Evolutionary conservation across 2,113 vertebrate species (phyloP), one percentile per base, ranked within the genome.

Genomic region (Mugil cephalus): DNA sequence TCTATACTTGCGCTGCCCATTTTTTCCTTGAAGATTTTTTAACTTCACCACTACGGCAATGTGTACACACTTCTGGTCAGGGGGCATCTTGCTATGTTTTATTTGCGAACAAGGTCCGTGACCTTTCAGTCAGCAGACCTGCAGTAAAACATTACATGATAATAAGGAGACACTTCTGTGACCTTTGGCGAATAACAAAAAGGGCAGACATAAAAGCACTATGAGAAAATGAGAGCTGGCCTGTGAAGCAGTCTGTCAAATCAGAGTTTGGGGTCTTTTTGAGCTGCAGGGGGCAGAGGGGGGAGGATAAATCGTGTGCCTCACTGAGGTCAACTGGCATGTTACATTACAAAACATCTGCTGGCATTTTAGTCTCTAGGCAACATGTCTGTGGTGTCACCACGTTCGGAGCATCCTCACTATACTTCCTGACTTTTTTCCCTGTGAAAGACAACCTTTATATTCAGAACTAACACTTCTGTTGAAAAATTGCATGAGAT

Each of bases 71-170:
- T 60, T 72, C 61, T 65, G 47, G 61, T 83, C 80, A 56, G 18
- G 38, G 50, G 59, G 68, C 39, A 58, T 40, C 30, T 78, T 62
- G 34, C 36, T 21, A 14, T 59, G 45, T 77, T 78, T 50, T 55
- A 68, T 62, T 80, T 24, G 53, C 65, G 43, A 54, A 76, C 54
- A 59, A 66, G 63, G 69, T 69, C 74, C 74, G 72, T 84, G 73
- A 86, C 84, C 84, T 75, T 79, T 89, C 81, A 75, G 72, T 75
- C 21, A 51, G 59, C 21, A 71, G 67, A 79, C 67, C 40, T 71
- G 40, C 45, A 86, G 68, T 83, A 73, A 80, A 83, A 87, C 56
- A 75, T 67, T 70, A 69, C 78, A 70, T 47, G 77, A 83, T 80
- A 76, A 82, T 83, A 80, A 83, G 69, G 60, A 80, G 70, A 78